phyloP scores from a whole-genome alignment of 2,888 invertebrate genomes.

The Morpho deidamia region DNA sequence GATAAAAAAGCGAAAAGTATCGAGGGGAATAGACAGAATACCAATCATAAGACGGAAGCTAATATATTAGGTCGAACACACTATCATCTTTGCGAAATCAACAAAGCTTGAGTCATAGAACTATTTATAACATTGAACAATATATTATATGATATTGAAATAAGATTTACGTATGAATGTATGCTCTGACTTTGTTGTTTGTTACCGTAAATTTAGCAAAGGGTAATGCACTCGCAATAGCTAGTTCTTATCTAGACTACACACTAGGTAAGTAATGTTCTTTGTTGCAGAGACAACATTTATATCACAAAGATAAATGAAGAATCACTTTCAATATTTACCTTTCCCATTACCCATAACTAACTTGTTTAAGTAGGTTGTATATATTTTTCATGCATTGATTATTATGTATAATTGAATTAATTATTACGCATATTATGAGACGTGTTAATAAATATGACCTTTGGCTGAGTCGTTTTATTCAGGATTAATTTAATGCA shows the following conservation, averaged over 20 bases:
- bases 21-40: no score
- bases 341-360: constrained; percentile 25
- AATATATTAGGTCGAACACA: no score
- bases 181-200: constrained; percentile 4
- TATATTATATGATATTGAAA: no score
- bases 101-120: no score
- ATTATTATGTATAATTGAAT: constrained; percentile 4
- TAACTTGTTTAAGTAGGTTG: not conserved
- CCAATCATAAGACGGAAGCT: no score
- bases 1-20: no score
- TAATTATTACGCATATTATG: not conserved
- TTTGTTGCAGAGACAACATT: constrained; percentile 24
- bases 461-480: no score
- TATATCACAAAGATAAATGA: constrained; percentile 1
- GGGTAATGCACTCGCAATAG: constrained; percentile 18
- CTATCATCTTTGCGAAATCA: no score
- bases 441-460: not conserved
- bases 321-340: constrained; percentile 9
- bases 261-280: constrained; percentile 11
- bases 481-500: no score
- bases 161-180: not conserved
- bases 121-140: no score
- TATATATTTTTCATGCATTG: not conserved
- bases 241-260: constrained; percentile 17
- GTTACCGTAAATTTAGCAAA: constrained; percentile 5